Base-by-base conservation (phyloP, 2,888 invertebrate species). In the Zonitis immaculata region DNA sequence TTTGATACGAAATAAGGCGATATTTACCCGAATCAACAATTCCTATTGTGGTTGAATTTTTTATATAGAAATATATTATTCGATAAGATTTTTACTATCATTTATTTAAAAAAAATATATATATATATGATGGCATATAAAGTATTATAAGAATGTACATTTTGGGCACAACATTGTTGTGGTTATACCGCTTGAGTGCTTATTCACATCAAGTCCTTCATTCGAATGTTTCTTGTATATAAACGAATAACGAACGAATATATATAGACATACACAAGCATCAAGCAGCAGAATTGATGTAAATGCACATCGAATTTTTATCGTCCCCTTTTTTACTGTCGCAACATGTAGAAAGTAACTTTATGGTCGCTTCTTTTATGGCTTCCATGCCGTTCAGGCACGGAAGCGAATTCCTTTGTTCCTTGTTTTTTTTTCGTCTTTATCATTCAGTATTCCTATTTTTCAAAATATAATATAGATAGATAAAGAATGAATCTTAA, bases 271-370 rank as follows among this genome's bases (percentile, higher is more conserved):
- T n/a, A n/a, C n/a, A n/a, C n/a, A n/a, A n/a, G n/a, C n/a, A n/a
- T n/a, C n/a, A n/a, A n/a, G n/a, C 64, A 67, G 66, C 69, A 68
- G 70, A 73, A 73, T 73, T 73, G 75, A 76, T 76, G 74, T 73
- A 75, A 74, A 76, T 74, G 73, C 74, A 67, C 71, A 71, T 72
- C 68, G 74, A 73, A 75, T 73, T 75, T 76, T 75, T 75, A 76
- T 76, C 68, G 73, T 69, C 66, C 65, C 12, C 14, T 2, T 72
- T 75, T 75, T 72, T 75, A 76, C 72, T 75, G 73, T 75, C 74
- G 74, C 73, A 74, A 74, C 75, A 75, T 75, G 73, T 73, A 74
- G 73, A n/a, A n/a, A 73, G 71, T 72, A 70, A 72, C 68, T 73
- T 73, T 72, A 71, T 70, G 69, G 69, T 69, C 66, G 22, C 71